These are phyloP conservation scores for Hypomecis atomaria DNA, from an alignment of 2,888 invertebrate species.

Conservation along the genomic window DNA sequence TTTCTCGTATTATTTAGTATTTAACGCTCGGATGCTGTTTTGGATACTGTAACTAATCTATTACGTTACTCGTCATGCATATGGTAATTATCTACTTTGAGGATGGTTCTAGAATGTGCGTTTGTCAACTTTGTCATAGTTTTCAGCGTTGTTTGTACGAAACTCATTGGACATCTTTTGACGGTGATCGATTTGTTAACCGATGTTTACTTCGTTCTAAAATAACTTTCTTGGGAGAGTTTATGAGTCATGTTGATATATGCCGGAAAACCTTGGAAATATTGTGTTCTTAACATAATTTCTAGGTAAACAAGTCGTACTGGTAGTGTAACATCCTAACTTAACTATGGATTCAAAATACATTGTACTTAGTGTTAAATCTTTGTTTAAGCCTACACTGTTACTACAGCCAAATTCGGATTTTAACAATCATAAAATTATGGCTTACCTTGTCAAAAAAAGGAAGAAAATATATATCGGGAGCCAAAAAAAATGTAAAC, in stretches of 20 bases:
- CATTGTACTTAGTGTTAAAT: too few species aligned
- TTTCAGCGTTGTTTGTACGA: conserved; percentile 13
- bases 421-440: too few species aligned
- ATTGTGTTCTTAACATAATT: neutral
- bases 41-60: conserved; percentile 23
- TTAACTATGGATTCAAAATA: too few species aligned
- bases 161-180: conserved; percentile 6
- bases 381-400: too few species aligned
- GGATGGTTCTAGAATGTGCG: conserved; percentile 20
- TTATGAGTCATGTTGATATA: conserved; percentile 4
- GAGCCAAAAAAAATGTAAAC: too few species aligned
- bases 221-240: conserved; percentile 14
- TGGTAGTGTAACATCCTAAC: neutral
- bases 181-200: conserved; percentile 15
- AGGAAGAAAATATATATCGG: too few species aligned
- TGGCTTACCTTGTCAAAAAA: too few species aligned
- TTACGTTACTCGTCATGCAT: conserved; percentile 19
- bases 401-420: too few species aligned
- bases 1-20: conserved; percentile 24
- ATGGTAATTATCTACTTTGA: conserved; percentile 26
- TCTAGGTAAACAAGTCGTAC: neutral
- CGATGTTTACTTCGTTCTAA: conserved; percentile 19
- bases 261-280: conserved; percentile 7
- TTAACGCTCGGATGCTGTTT: conserved; percentile 26
- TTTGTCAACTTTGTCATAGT: neutral